Evolutionary conservation across 1,140 invertebrate genomes (phyloP).

Genomic region (Phymastichus coffea): DNA sequence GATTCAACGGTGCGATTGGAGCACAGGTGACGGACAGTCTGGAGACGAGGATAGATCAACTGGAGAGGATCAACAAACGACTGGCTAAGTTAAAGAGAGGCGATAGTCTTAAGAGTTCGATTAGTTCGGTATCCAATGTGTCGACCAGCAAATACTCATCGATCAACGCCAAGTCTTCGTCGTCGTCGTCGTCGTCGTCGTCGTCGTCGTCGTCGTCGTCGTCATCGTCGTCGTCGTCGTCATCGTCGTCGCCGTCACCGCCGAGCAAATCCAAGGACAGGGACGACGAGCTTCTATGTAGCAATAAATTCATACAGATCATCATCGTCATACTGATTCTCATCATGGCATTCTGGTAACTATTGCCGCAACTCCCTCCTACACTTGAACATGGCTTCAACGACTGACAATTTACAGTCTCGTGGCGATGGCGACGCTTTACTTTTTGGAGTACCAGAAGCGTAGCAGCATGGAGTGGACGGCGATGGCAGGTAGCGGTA

Average conservation of each 20-base stretch:
- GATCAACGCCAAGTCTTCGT: slow-evolving; percentile 46
- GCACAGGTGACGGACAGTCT: slow-evolving; percentile 80
- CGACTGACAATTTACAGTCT: slow-evolving; percentile 67
- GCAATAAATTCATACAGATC: slow-evolving; percentile 85
- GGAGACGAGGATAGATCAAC: slow-evolving; percentile 86
- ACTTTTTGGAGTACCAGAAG: slow-evolving; percentile 75
- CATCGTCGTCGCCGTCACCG: too few relatives aligned
- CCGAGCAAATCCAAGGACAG: slow-evolving; percentile 46
- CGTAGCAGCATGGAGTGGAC: slow-evolving; percentile 51
- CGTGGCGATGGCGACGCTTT: slow-evolving; percentile 81
- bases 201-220: too few relatives aligned
- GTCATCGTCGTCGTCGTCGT: too few relatives aligned
- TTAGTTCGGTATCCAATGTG: slow-evolving; percentile 59
- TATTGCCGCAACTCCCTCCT: too few relatives aligned
- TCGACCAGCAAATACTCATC: slow-evolving; percentile 51
- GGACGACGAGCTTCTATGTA: slow-evolving; percentile 66
- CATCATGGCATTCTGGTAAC: slow-evolving; percentile 92
- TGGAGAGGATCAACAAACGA: slow-evolving; percentile 83
- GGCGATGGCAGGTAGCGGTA: slow-evolving; percentile 43
- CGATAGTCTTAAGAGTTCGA: slow-evolving; percentile 75
- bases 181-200: too few relatives aligned
- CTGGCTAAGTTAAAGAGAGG: slow-evolving; percentile 71
- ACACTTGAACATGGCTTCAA: too few relatives aligned
- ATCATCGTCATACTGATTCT: slow-evolving; percentile 85
- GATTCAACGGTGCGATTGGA: neutral